phyloP scores from a whole-genome alignment of 92 coral and sea anemone genomes.

The Zoanthus solanderi region DNA sequence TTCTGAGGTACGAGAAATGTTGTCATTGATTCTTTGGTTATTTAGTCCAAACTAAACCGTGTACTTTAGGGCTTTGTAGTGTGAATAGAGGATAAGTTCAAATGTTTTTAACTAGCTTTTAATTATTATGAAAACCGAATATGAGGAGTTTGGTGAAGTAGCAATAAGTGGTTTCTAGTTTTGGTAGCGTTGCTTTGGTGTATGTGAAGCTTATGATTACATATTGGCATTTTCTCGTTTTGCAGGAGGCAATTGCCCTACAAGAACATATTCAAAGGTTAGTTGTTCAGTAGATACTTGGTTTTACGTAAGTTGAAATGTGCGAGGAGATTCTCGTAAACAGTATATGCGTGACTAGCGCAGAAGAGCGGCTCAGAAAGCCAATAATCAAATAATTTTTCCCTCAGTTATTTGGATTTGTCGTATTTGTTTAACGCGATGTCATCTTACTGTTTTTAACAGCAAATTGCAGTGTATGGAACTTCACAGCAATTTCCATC shows the following conservation, averaged over 20 bases:
- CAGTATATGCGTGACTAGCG: no score
- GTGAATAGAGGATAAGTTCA: neutral
- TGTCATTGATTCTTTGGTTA: no score
- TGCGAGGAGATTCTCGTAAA: no score
- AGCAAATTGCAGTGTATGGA: constrained; percentile 75
- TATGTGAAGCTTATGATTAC: neutral
- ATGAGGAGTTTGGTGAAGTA: neutral
- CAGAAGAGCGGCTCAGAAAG: no score
- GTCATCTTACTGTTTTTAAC: neutral
- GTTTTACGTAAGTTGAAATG: neutral
- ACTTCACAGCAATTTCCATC: constrained; percentile 63
- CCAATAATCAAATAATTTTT: neutral
- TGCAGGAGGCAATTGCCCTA: constrained; percentile 75
- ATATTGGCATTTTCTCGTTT: neutral
- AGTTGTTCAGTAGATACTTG: neutral
- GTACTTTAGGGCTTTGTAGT: neutral
- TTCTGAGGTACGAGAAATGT: constrained; percentile 51
- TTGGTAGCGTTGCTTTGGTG: neutral
- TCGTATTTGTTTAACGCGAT: neutral
- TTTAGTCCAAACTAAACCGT: neutral
- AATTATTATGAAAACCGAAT: neutral
- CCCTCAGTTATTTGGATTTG: neutral
- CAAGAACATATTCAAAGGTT: constrained; percentile 83
- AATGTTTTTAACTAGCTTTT: neutral
- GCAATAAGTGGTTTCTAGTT: neutral